Evolutionary conservation across 2,797 vertebrate species (phyloP).

Genomic region (Ispidina picta): DNA sequence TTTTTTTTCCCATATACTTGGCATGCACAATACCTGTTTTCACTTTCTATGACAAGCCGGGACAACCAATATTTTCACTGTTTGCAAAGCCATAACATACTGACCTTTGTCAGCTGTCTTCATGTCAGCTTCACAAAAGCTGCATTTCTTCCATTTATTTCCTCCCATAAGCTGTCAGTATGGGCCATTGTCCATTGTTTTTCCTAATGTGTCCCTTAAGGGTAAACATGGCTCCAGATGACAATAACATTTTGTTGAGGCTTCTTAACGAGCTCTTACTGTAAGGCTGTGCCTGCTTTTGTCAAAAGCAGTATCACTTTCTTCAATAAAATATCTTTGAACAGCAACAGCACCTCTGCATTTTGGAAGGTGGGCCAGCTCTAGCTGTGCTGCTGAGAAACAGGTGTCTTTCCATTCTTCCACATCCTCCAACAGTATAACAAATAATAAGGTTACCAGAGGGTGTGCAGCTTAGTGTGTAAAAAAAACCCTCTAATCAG

Average conservation of each 20-base stretch:
- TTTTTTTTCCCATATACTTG: neutral
- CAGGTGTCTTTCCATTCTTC: neutral
- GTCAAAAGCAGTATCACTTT: slow-evolving; percentile 1
- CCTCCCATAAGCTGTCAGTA: slow-evolving; percentile 30
- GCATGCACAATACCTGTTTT: neutral
- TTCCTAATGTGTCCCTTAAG: slow-evolving; percentile 36
- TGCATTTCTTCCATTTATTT: slow-evolving; percentile 40
- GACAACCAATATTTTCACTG: neutral
- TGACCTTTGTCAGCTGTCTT: neutral
- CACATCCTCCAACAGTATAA: neutral
- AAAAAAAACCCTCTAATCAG: slow-evolving; percentile 23
- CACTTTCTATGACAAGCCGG: neutral
- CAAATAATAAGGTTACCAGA: slow-evolving; percentile 44
- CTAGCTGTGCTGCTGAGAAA: neutral
- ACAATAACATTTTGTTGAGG: slow-evolving; percentile 31
- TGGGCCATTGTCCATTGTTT: slow-evolving; percentile 51
- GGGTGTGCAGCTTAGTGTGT: neutral
- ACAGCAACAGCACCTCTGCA: neutral
- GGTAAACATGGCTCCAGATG: slow-evolving; percentile 14
- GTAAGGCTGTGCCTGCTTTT: slow-evolving; percentile 12
- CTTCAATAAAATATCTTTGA: slow-evolving; percentile 15
- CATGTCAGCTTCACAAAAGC: slow-evolving; percentile 11
- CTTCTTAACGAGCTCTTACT: neutral
- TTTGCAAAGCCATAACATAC: neutral
- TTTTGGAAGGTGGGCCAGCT: slow-evolving; percentile 1